Conservation (phyloP, 2,888 invertebrate species). For the Automeris io region DNA sequence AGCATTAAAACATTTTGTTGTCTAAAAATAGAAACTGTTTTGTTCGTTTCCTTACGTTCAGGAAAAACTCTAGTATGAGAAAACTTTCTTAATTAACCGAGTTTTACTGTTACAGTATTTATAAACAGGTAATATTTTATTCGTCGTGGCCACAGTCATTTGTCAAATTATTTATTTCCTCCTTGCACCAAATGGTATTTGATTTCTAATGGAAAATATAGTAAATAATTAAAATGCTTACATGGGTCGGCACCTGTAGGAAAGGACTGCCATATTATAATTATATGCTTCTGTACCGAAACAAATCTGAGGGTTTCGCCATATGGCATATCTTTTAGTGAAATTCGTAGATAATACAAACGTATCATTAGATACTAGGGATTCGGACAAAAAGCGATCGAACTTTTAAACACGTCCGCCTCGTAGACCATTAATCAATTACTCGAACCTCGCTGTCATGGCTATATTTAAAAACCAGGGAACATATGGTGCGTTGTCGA, state of each 20-base stretch:
- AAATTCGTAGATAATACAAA: constrained; percentile 60
- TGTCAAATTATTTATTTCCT: too few species aligned
- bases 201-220: too few species aligned
- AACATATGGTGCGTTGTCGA: constrained; percentile 60
- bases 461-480: constrained; percentile 55
- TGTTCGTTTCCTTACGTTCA: not conserved
- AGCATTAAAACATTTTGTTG: not conserved
- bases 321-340: constrained; percentile 57
- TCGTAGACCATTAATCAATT: constrained; percentile 68
- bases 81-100: not conserved
- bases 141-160: too few species aligned
- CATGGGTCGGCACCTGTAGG: too few species aligned
- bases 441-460: constrained; percentile 62
- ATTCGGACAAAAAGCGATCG: constrained; percentile 58
- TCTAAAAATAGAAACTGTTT: not conserved
- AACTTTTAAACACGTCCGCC: constrained; percentile 69
- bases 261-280: not conserved
- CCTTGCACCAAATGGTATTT: too few species aligned
- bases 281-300: constrained; percentile 39
- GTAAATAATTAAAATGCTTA: too few species aligned
- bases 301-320: constrained; percentile 54
- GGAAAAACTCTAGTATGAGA: too few species aligned
- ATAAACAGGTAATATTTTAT: not conserved
- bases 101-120: not conserved
- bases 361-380: constrained; percentile 70